These are phyloP conservation scores for Spheniscus mendiculus DNA, from an alignment of 2,113 vertebrate genomes.

Conservation along the genomic window DNA sequence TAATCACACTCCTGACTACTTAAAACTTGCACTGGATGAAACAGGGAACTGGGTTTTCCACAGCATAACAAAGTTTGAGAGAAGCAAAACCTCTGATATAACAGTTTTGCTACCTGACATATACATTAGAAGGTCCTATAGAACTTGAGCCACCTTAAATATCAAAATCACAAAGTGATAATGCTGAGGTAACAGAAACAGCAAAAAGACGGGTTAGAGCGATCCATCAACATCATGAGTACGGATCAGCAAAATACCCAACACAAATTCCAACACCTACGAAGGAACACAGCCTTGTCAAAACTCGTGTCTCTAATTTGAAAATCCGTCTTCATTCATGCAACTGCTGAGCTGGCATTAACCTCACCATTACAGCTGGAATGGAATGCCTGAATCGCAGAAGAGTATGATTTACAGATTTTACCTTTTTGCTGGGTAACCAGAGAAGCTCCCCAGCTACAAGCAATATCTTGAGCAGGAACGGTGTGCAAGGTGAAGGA, in stretches of 20 bases:
- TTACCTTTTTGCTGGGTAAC: neutral
- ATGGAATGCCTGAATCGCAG: neutral
- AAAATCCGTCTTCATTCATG: neutral
- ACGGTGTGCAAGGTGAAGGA: neutral
- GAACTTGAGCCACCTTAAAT: neutral
- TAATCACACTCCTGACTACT: neutral
- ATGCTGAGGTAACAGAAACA: neutral
- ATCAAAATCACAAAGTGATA: neutral
- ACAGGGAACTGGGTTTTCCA: neutral
- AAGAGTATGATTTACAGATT: neutral
- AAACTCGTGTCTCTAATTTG: neutral
- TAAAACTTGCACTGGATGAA: neutral
- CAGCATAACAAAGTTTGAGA: neutral
- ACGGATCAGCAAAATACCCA: neutral
- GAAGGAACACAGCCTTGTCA: neutral
- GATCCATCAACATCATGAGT: neutral
- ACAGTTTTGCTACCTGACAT: neutral
- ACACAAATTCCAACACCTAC: neutral
- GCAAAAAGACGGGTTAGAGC: neutral
- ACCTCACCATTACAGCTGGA: neutral
- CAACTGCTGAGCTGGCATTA: neutral
- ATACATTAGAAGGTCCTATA: neutral
- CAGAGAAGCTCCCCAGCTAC: neutral
- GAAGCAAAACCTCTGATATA: neutral
- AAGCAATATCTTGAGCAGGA: neutral